Conservation (phyloP, 2,113 vertebrate genomes). For the Eclectus roratus region DNA sequence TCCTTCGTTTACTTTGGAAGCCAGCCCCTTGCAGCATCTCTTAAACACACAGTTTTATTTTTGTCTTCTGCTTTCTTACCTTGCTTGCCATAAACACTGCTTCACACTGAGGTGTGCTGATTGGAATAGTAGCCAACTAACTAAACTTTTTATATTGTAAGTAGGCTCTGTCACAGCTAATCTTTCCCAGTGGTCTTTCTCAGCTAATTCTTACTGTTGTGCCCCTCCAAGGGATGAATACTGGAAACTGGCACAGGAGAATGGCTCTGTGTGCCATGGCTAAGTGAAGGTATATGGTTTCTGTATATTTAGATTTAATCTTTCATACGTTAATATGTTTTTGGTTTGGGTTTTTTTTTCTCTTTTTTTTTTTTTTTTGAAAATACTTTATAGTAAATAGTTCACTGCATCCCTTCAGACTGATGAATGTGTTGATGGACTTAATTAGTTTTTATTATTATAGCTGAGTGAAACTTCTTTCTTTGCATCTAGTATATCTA, state of each 20-base stretch:
- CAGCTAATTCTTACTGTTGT: neutral
- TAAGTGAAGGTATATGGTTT: neutral
- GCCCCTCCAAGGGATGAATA: neutral
- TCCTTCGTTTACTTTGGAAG: neutral
- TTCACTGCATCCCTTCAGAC: neutral
- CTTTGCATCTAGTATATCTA: neutral
- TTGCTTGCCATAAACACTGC: neutral
- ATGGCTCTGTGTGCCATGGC: neutral
- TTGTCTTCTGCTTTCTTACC: neutral
- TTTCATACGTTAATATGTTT: neutral
- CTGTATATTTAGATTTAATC: neutral
- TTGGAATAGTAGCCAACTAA: neutral
- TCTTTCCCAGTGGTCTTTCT: neutral
- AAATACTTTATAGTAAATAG: neutral
- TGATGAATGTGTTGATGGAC: neutral
- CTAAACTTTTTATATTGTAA: neutral
- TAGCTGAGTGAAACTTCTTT: neutral
- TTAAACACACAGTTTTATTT: neutral
- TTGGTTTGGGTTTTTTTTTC: no score
- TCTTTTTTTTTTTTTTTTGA: neutral
- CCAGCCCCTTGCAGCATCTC: neutral
- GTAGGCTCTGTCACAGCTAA: neutral
- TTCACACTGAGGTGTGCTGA: neutral
- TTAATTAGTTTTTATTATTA: neutral
- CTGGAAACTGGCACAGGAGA: neutral